These are phyloP conservation scores for Sinocyclocheilus rhinocerous DNA, from an alignment of 2,113 vertebrate genomes.

Conservation along the genomic window DNA sequence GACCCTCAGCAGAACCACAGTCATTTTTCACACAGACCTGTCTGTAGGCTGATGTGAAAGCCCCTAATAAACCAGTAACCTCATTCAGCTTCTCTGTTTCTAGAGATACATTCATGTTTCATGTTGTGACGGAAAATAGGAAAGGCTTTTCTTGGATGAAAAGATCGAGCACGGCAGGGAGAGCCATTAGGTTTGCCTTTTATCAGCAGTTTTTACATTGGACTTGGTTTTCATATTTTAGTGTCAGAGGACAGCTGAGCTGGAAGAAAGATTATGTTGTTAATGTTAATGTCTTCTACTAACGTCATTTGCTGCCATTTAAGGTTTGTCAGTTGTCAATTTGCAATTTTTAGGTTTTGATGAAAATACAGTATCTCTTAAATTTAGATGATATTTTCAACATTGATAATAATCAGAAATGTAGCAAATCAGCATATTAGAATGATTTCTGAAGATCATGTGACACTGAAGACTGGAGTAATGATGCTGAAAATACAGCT, in stretches of 20 bases:
- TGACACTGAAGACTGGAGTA: background rate
- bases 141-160: background rate
- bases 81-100: background rate
- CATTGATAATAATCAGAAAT: background rate
- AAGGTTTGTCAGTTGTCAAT: background rate
- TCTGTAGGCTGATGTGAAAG: background rate
- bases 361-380: too few species aligned
- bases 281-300: background rate
- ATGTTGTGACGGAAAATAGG: background rate
- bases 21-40: slow-evolving; percentile 32
- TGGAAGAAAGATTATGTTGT: background rate
- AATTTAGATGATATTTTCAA: background rate
- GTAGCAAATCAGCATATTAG: background rate
- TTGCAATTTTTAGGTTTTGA: background rate
- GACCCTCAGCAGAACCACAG: slow-evolving; percentile 9
- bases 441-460: background rate
- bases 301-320: background rate
- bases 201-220: background rate
- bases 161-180: background rate
- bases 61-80: background rate
- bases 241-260: background rate
- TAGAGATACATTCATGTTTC: background rate
- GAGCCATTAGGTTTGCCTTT: background rate
- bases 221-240: background rate
- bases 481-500: background rate